Evolutionary conservation across 2,797 vertebrate species (phyloP).

Genomic region (Tokudaia tokunoshimensis): DNA sequence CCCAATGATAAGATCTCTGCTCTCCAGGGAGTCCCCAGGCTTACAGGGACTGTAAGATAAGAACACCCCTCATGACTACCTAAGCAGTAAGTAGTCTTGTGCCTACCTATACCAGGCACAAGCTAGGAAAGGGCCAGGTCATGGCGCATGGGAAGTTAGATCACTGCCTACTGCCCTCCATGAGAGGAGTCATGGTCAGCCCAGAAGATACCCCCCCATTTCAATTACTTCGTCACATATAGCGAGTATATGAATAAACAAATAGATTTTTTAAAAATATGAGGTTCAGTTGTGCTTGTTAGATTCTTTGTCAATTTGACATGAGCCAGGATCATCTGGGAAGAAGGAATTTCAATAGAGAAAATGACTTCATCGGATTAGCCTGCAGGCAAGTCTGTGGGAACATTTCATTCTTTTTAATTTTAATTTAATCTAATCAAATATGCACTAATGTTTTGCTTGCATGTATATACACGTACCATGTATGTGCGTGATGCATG

Average conservation of each 20-base stretch:
- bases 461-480: neutral
- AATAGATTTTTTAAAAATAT: neutral
- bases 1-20: neutral
- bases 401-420: neutral
- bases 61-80: neutral
- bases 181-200: neutral
- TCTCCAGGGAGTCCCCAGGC: neutral
- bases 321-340: neutral
- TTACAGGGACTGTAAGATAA: neutral
- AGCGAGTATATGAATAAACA: neutral
- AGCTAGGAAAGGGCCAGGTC: neutral
- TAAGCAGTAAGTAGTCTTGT: too few relatives aligned
- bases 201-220: neutral
- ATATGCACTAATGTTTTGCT: neutral
- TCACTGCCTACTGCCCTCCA: neutral
- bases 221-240: neutral
- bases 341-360: neutral
- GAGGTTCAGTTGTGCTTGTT: neutral
- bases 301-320: neutral
- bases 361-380: neutral
- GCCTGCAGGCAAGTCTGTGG: neutral
- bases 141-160: neutral
- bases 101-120: accelerated
- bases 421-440: neutral
- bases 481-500: neutral